Percentiles rank a stretch among this genome's conserved stretches.
These are phyloP conservation scores for Gonocerus acuteangulatus DNA, from an alignment of 2,888 invertebrate genomes.

Conservation along the genomic window DNA sequence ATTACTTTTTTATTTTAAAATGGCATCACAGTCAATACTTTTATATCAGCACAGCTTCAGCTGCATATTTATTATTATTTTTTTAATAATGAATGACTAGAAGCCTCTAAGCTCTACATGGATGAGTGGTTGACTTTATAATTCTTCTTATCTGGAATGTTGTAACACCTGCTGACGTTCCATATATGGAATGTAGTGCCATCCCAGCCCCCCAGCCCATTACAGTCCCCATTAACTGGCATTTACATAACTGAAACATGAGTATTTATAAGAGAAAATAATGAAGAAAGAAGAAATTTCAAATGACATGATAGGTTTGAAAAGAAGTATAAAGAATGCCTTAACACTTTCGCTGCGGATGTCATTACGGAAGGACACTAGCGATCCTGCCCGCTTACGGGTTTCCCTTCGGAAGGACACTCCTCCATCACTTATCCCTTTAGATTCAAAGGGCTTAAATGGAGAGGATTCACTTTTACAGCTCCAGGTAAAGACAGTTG, in stretches of 20 bases:
- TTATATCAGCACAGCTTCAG: constrained; percentile 4
- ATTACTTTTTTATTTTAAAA: constrained; percentile 11
- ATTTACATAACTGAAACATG: constrained; percentile 8
- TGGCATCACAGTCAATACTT: constrained; percentile 23
- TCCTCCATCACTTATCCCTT: too few species aligned
- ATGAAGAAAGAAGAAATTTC: background rate
- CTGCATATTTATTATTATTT: constrained; percentile 10
- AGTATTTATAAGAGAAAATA: background rate
- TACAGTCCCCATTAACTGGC: background rate
- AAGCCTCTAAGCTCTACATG: constrained; percentile 21
- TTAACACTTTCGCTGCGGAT: too few species aligned
- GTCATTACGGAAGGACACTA: too few species aligned
- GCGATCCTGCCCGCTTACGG: too few species aligned
- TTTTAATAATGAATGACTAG: constrained; percentile 21
- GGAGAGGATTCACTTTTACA: too few species aligned
- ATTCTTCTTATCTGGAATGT: background rate
- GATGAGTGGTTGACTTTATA: constrained; percentile 1
- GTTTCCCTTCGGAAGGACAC: too few species aligned
- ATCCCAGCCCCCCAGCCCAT: background rate
- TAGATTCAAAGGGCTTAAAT: too few species aligned
- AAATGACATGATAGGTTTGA: too few species aligned
- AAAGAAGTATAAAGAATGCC: too few species aligned
- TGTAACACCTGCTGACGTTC: too few species aligned
- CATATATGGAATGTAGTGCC: constrained; percentile 3
- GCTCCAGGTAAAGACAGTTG: too few species aligned